Percentiles rank a stretch among this genome's conserved stretches.
phyloP scores from a whole-genome alignment of 2,888 invertebrate species.

The Eugnorisma glareosa region DNA sequence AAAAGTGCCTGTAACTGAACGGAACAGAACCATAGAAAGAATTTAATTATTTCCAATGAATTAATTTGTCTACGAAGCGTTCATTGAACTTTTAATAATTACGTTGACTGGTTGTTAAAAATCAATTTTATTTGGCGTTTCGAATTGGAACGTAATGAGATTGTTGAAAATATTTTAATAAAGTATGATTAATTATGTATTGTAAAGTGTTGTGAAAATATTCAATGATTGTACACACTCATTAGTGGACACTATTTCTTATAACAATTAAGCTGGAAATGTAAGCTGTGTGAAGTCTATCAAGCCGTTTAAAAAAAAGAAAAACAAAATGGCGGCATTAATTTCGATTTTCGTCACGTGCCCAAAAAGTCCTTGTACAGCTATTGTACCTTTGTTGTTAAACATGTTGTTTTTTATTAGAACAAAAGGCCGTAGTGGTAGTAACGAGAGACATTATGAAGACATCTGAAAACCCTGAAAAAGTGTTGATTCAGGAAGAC shows the following conservation, averaged over 20 bases:
- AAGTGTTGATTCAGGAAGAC: neutral
- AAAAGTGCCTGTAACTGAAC: no score
- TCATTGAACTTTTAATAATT: slow-evolving; percentile 21
- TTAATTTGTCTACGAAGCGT: slow-evolving; percentile 2
- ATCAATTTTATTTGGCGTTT: slow-evolving; percentile 4
- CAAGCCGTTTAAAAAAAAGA: neutral
- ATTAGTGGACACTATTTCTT: neutral
- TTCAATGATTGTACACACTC: neutral
- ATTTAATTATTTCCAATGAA: slow-evolving; percentile 12
- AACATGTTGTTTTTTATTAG: neutral
- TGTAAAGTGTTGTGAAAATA: neutral
- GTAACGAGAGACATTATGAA: neutral
- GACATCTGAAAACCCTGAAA: neutral
- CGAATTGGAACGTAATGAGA: slow-evolving; percentile 21
- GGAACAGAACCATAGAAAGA: neutral
- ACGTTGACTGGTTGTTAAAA: slow-evolving; percentile 10
- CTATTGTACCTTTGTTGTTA: neutral
- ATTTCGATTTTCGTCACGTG: neutral
- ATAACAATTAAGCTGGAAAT: neutral
- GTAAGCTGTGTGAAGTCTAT: no score
- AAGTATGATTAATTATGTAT: slow-evolving; percentile 1
- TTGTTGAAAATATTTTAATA: slow-evolving; percentile 3
- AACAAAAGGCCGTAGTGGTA: neutral
- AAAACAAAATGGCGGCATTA: neutral
- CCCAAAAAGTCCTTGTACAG: neutral